phyloP scores from a whole-genome alignment of 2,113 vertebrate genomes.

The Actenoides lindsayi region DNA sequence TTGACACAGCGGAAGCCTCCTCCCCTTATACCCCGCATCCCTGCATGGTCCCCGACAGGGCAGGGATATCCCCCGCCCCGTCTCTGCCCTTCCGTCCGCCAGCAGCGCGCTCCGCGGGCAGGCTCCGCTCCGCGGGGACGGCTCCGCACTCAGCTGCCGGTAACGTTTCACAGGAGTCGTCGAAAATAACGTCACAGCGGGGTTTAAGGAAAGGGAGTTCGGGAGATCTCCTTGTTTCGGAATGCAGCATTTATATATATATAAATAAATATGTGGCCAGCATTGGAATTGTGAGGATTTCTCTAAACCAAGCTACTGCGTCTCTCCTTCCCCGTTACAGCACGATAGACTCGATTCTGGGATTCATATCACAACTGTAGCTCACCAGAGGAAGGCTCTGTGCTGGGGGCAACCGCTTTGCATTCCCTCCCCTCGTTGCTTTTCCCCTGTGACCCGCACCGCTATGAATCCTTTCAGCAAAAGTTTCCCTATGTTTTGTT shows the following conservation, averaged over 20 bases:
- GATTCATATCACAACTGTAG: neutral
- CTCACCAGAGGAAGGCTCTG: neutral
- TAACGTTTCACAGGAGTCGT: neutral
- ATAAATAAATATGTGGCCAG: neutral
- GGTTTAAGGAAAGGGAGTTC: neutral
- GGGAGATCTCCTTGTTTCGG: neutral
- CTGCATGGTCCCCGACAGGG: neutral
- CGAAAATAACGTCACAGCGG: neutral
- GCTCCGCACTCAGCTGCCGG: neutral
- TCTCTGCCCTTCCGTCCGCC: neutral
- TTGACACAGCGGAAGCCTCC: neutral
- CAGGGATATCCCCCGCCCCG: neutral
- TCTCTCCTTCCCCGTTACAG: neutral
- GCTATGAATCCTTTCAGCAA: neutral
- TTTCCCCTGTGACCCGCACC: neutral
- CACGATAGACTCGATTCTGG: neutral
- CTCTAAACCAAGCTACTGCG: neutral
- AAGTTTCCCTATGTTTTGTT: slow-evolving; percentile 25
- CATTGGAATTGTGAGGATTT: neutral
- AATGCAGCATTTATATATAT: neutral
- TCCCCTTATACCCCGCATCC: neutral
- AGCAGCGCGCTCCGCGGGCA: neutral
- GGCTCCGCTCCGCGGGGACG: neutral
- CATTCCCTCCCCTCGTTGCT: neutral
- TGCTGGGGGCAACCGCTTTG: neutral